Base-by-base conservation (phyloP, 2,113 vertebrate species). In the Myrmecophaga tridactyla region DNA sequence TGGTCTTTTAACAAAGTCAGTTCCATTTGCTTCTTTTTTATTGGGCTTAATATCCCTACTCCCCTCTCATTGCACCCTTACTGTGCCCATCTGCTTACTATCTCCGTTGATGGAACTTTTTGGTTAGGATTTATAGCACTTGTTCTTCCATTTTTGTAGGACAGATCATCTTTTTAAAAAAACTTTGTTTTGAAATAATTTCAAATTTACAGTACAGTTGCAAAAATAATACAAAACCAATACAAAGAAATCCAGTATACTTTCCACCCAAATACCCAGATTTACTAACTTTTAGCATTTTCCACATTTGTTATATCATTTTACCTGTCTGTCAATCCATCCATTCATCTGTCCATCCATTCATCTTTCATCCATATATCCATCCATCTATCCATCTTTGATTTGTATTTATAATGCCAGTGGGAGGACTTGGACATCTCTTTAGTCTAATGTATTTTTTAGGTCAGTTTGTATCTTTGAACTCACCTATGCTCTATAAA, bases 21-120 rank as follows among this genome's bases (percentile, higher is more conserved):
- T 94, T 94, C 31, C 36, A 58, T 86, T 95, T 95, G 29, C 21
- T 73, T 13, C 25, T 80, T 84, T 86, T 83, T 84, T 78, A 27
- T 60, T 62, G 31, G 15, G n/a, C 43, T 92, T 86, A 85, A 85
- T 20, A 90, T 87, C 76, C 76, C 65, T 23, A 72, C 23, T 87
- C 39, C 18, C 36, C 27, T 89, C 29, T 46, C 39, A 78, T 48
- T n/a, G n/a, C n/a, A n/a, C n/a, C n/a, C n/a, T n/a, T n/a, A n/a
- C 10, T 17, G n/a, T 3, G 56, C 21, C 39, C 4, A 67, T 31
- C 5, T 4, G 4, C n/a, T 90, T 18, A 65, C 34, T 17, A 29
- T 92, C 75, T 94, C 65, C 80, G 20, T 60, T 96, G 63, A 92
- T 94, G 84, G 84, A 89, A 34, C 46, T 36, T 89, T 39, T 94